These are phyloP conservation scores for Cheumatopsyche charites DNA, from an alignment of 1,140 invertebrate species.

Conservation along the genomic window DNA sequence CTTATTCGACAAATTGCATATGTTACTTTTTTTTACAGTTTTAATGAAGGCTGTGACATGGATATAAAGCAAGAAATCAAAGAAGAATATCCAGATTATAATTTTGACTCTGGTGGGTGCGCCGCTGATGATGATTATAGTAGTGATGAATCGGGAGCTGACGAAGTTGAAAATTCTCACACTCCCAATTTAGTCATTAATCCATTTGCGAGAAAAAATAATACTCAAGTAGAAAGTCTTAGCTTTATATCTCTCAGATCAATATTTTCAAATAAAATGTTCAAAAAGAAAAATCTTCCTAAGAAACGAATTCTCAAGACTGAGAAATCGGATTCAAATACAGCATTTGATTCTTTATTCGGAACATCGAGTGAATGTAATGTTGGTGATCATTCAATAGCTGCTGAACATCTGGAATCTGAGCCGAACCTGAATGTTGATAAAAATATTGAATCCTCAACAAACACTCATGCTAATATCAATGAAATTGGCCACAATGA, in stretches of 20 bases:
- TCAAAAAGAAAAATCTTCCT: slow-evolving; percentile 34
- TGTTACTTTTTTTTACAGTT: slow-evolving; percentile 32
- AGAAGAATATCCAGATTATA: slow-evolving; percentile 40
- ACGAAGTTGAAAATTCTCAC: slow-evolving; percentile 1
- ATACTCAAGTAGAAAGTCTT: slow-evolving; percentile 41
- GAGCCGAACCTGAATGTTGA: no score
- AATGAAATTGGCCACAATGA: background rate
- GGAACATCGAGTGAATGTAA: background rate
- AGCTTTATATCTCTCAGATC: slow-evolving; percentile 39
- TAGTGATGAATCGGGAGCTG: slow-evolving; percentile 32
- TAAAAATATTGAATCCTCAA: background rate
- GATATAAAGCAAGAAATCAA: slow-evolving; percentile 46
- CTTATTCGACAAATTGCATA: background rate
- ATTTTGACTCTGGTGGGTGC: slow-evolving; percentile 31
- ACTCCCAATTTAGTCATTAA: slow-evolving; percentile 43
- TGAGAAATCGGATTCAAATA: slow-evolving; percentile 5
- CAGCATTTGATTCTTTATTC: background rate
- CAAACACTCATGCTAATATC: background rate
- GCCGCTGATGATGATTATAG: slow-evolving; percentile 27
- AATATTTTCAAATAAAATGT: slow-evolving; percentile 44
- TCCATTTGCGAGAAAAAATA: slow-evolving; percentile 41
- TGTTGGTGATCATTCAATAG: no score
- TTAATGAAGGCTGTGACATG: slow-evolving; percentile 25
- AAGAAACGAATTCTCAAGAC: slow-evolving; percentile 31
- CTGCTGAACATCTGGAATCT: no score